Evolutionary conservation across 2,888 invertebrate species (phyloP), one percentile per base, ranked within the genome.

Genomic region (Cyrtodaria siliqua): DNA sequence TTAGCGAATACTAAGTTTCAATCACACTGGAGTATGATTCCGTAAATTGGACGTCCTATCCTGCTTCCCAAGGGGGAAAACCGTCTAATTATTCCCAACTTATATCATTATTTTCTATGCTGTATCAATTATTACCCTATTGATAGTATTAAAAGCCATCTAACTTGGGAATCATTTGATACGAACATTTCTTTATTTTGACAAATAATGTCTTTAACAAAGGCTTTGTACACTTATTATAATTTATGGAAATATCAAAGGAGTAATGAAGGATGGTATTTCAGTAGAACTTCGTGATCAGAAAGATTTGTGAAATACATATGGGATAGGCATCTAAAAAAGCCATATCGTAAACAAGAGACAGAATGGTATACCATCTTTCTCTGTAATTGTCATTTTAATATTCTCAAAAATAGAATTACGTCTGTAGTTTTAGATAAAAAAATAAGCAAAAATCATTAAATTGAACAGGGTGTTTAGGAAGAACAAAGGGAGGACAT

Each of bases 111-210:
- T 52, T 66, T 52, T 38, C n/a, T n/a, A n/a, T n/a, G n/a, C 60
- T 44, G 60, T 64, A 53, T 64, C 72, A 72, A 66, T 60, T 60
- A 72, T 64, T 29, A 38, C 26, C 64, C 55, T 29, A 26, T 27
- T 53, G 64, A 44, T 64, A 24, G 60, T 55, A 53, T 72, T 66
- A 33, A 53, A 64, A 55, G n/a, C 16, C 3, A 14, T 12, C 42
- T 38, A 38, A 42, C 38, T 8, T 47, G 64, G 60, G 72, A 27
- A 64, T 60, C 33, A 72, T 59, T 44, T 72, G 72, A 72, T 72
- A 64, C 47, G 18, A 56, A 9, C 42, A 42, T 55, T 47, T 59
- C 40, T 67, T 50, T 67, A 59, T 52, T 23, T 40, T 44, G 50
- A 40, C 24, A 67, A 16, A 33, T 59, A 27, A 42, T 57, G 12